Base-by-base conservation (phyloP, 1,140 invertebrate genomes). In the Micrasema minimum region DNA sequence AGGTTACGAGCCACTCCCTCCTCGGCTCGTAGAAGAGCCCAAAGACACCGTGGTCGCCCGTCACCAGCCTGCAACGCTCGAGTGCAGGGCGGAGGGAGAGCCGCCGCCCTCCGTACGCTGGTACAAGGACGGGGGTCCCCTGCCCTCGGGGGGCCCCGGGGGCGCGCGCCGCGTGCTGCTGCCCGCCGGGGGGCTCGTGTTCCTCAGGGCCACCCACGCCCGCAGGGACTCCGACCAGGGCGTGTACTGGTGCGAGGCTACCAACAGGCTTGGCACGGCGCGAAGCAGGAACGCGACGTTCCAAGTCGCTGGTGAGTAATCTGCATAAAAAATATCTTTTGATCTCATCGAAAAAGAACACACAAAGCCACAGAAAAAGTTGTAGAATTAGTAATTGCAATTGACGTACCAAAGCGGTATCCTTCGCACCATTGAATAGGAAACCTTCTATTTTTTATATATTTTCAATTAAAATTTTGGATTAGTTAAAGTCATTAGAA, bases 191-290 rank as follows among this genome's bases (percentile, higher is more conserved):
- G 90, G 90, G 35, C 85, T 96, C 51, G 95, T 96, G 84, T 95
- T 96, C 83, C 85, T 96, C 46, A 87, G 90, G 78, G 90, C 93
- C 57, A 88, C 88, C 35, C 87, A 89, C 75, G 81, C 83, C 64
- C 87, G 92, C 77, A 90, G 90, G 76, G 92, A 93, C 79, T 89
- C 88, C 53, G 93, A 95, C 83, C 90, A 89, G 50, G 93, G 93
- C 50, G 87, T 91, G 4, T 96, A 96, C 81, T 95, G 93, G 90
- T 96, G 95, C 80, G 92, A 95, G 79, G 94, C 94, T 0, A 89
- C 88, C 26, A 96, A 96, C 81, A 84, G 88, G 53, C 88, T 93
- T 75, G 93, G 93, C 31, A 90, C 88, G 68, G 91, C 90, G 18
- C 86, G 91, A 72, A 94, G 92, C 80, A 85, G 90, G 72, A 96